Evolutionary conservation across 23 tunicate species (phyloP).

Genomic region (Corella eumyota): DNA sequence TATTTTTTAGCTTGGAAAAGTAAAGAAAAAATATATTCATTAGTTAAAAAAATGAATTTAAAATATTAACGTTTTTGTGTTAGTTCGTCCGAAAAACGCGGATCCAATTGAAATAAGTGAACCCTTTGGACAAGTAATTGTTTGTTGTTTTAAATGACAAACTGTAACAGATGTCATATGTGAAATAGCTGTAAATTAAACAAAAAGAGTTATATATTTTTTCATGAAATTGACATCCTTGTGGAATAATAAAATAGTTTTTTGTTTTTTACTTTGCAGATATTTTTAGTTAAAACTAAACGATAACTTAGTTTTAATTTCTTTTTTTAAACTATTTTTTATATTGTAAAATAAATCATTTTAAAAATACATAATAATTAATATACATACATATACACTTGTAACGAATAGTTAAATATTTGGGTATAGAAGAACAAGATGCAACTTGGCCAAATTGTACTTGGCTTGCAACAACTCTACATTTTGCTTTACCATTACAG

Average conservation of each 20-base stretch:
- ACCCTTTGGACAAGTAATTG: conserved; percentile 18
- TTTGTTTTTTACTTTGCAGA: too few relatives aligned
- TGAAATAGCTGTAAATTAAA: conserved; percentile 7
- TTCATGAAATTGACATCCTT: too few relatives aligned
- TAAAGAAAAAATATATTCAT: too few relatives aligned
- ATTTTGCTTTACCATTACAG: conserved; percentile 33
- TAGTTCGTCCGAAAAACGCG: conserved; percentile 25
- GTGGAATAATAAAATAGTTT: too few relatives aligned
- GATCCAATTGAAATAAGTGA: conserved; percentile 11
- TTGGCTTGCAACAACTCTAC: conserved; percentile 19
- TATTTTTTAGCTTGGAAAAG: too few relatives aligned
- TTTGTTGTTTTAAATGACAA: neutral
- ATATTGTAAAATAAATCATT: too few relatives aligned
- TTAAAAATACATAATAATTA: too few relatives aligned
- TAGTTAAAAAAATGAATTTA: neutral
- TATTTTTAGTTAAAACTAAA: too few relatives aligned
- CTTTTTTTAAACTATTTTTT: too few relatives aligned
- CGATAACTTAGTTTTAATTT: too few relatives aligned
- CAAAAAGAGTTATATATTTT: too few relatives aligned
- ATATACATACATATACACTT: conserved; percentile 9
- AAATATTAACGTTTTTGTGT: conserved; percentile 11
- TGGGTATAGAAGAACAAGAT: conserved; percentile 2
- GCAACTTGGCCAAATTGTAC: neutral
- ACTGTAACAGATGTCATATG: conserved; percentile 5
- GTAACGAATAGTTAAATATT: conserved; percentile 5